Conservation (phyloP, 2,113 vertebrate genomes). For the Lampris incognitus region DNA sequence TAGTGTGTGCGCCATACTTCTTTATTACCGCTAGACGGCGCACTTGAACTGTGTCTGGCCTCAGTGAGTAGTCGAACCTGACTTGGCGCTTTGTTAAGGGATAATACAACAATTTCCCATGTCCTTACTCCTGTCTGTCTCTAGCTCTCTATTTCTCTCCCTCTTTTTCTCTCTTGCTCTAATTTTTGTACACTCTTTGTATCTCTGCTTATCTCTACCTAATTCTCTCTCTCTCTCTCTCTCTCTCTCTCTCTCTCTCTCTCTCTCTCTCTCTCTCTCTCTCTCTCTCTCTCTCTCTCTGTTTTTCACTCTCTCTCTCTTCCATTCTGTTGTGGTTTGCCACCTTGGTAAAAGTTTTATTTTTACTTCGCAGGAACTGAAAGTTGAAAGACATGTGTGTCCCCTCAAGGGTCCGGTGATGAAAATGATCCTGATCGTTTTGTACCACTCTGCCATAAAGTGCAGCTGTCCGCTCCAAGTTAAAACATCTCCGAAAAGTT, state of each 20-base stretch:
- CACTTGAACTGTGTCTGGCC: conserved; percentile 20
- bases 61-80: conserved; percentile 15
- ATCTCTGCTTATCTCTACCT: conserved; percentile 17
- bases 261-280: conserved; percentile 8
- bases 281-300: conserved; percentile 7
- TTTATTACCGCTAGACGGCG: conserved; percentile 53
- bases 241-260: conserved; percentile 8
- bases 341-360: conserved; percentile 29
- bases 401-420: conserved; percentile 43
- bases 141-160: neutral
- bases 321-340: conserved; percentile 1
- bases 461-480: conserved; percentile 62
- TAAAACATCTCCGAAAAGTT: conserved; percentile 53
- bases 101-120: conserved; percentile 9
- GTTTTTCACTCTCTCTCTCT: conserved; percentile 1
- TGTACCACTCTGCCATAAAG: conserved; percentile 58
- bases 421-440: conserved; percentile 64
- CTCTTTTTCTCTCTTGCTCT: conserved; percentile 4
- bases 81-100: conserved; percentile 48
- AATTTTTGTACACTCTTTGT: too few species aligned
- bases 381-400: conserved; percentile 47
- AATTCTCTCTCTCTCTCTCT: neutral
- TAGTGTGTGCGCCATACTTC: neutral
- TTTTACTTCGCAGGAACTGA: neutral
- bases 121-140: too few species aligned